Base-by-base conservation (phyloP, 92 coral and sea anemone species). In the Heliopora coerulea region DNA sequence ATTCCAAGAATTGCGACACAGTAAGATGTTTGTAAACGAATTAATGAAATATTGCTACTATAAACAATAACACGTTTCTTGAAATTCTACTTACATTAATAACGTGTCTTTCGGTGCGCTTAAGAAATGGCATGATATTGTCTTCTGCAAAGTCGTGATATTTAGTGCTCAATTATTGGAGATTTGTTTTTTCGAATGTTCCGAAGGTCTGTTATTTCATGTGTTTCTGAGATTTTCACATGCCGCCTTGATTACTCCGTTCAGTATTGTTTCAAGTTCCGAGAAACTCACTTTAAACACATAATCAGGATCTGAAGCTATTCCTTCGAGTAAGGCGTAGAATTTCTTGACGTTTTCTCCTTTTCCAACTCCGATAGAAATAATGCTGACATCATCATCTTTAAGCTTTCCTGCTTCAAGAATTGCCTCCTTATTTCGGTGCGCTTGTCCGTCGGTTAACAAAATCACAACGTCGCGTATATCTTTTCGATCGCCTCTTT, bases 341-440 rank as follows among this genome's bases (percentile, higher is more conserved):
- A 70, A 70, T 0, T 8, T 3, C 4, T 32, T 31, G 5, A 7
- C 9, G 0, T 5, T 39, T 10, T 70, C 77, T 27, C 62, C 79
- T 0, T 12, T 18, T 56, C 84, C 88, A 49, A 72, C 77, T 64
- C 64, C 84, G 15, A 65, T 74, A 65, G 88, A 73, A 62, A 75
- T 79, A 54, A 62, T 84, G 65, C 88, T 73, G 56, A 52, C 63
- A 46, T 49, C 74, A 26, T 37, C 80, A 34, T 49, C 62, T 74
- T 75, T 79, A 30, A 63, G 72, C 70, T 14, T 49, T 50, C 29
- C 44, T 13, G 77, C 77, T 21, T 70, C 77, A 24, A 31, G 19
- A 31, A 54, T 54, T 28, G 63, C 63, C 9, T 21, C 62, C 0
- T 54, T 11, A 34, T 31, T 23, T 21, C 35, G n/a, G n/a, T 70